Conservation (phyloP, 2,113 vertebrate genomes). For the Bubo bubo region DNA sequence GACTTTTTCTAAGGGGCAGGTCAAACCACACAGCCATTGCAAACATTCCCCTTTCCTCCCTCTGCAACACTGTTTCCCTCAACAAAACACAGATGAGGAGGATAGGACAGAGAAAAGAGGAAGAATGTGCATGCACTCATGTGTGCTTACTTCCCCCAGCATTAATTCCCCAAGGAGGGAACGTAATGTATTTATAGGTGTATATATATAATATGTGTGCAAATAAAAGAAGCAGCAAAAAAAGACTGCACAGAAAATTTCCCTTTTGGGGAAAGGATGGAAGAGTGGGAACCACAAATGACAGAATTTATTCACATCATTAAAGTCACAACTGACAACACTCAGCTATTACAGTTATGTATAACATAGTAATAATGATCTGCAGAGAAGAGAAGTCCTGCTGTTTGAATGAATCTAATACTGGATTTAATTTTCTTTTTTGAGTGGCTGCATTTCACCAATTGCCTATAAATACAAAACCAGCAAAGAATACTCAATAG, state of each 20-base stretch:
- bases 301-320: neutral
- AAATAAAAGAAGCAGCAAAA: neutral
- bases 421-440: neutral
- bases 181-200: neutral
- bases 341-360: neutral
- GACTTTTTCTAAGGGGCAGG: neutral
- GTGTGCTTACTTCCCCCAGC: neutral
- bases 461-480: neutral
- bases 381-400: neutral
- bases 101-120: neutral
- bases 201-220: neutral
- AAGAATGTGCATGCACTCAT: neutral
- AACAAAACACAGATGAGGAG: neutral
- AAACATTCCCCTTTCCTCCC: neutral
- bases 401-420: neutral
- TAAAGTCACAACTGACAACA: neutral
- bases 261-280: neutral
- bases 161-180: neutral
- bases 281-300: neutral
- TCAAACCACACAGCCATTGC: rapidly evolving
- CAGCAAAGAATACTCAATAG: neutral
- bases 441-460: neutral
- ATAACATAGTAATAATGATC: neutral
- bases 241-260: neutral
- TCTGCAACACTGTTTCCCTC: neutral